Conservation (phyloP, 2,113 vertebrate species). For the Sigmodon hispidus region DNA sequence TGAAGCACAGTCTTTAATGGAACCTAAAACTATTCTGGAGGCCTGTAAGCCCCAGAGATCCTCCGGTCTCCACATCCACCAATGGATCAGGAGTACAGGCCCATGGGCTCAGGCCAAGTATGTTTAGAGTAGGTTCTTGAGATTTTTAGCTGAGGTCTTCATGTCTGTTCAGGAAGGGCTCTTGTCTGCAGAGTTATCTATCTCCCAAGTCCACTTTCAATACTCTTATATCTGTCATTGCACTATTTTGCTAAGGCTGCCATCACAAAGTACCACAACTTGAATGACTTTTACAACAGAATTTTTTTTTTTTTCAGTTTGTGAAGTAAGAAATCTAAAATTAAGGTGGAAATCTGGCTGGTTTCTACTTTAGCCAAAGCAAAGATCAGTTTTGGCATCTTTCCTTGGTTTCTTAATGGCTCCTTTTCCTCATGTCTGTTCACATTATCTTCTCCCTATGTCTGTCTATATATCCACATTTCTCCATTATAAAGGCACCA, state of each 20-base stretch:
- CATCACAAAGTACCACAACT: background rate
- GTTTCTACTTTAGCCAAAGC: background rate
- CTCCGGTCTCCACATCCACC: background rate
- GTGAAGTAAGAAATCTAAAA: background rate
- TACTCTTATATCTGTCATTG: background rate
- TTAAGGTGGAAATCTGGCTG: background rate
- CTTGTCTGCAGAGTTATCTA: background rate
- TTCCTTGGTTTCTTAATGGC: too few relatives aligned
- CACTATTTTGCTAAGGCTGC: background rate
- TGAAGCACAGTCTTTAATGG: background rate
- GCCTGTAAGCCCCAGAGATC: background rate
- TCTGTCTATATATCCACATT: background rate
- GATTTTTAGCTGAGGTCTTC: background rate
- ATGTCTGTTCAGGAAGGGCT: background rate
- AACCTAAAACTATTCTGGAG: background rate
- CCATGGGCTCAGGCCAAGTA: background rate
- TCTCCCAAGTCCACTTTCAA: background rate
- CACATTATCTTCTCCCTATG: background rate
- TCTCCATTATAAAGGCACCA: background rate
- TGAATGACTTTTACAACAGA: background rate
- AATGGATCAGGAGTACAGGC: background rate
- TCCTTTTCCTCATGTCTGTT: background rate
- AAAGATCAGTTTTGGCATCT: background rate
- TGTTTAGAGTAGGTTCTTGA: background rate
- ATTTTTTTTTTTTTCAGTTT: background rate